phyloP scores from a whole-genome alignment of 2,113 vertebrate species.

The Propithecus coquereli region DNA sequence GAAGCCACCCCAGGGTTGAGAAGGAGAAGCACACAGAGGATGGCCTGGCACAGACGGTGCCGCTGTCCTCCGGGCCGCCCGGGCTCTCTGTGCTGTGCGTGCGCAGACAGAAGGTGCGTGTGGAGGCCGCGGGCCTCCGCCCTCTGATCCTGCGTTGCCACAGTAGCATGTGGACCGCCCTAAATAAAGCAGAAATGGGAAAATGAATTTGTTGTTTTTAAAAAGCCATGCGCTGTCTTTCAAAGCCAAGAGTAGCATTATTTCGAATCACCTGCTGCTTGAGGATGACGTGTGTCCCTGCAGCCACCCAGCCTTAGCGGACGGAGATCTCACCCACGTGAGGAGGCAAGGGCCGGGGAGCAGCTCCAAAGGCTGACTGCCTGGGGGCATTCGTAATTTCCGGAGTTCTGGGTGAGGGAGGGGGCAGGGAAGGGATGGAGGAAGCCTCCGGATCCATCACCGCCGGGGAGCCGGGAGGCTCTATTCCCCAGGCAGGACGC shows the following conservation, averaged over 20 bases:
- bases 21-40: not conserved
- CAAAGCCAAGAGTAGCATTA: not conserved
- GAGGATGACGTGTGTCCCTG: not conserved
- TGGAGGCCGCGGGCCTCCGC: not conserved
- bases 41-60: fast-evolving
- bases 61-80: fast-evolving
- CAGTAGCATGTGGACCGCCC: not conserved
- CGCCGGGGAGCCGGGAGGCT: not conserved
- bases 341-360: not conserved
- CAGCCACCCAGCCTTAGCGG: not conserved
- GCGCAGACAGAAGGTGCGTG: too few species aligned
- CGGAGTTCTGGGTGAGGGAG: not conserved
- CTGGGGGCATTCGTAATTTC: not conserved
- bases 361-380: not conserved
- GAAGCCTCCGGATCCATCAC: not conserved
- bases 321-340: not conserved
- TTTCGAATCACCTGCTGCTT: not conserved
- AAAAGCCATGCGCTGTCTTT: not conserved
- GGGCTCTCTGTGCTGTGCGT: not conserved
- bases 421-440: not conserved
- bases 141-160: not conserved
- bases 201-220: not conserved
- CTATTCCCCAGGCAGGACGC: not conserved
- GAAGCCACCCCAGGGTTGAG: not conserved
- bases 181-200: not conserved